A percentile compares a stretch with the other conserved stretches of the same genome.
Conservation (phyloP, 2,888 invertebrate genomes). For the Clostera curtula region DNA sequence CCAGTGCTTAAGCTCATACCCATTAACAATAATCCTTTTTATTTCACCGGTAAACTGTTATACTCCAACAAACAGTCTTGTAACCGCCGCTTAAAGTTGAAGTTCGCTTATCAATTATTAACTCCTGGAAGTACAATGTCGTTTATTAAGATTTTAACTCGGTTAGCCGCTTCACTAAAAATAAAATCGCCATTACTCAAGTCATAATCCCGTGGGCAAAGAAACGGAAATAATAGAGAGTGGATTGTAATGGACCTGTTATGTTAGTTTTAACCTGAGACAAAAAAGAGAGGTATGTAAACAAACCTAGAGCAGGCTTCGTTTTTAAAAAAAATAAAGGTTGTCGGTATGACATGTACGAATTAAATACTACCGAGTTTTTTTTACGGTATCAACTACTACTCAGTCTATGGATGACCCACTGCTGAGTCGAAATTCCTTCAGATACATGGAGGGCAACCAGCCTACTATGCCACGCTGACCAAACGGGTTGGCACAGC, state of each 20-base stretch:
- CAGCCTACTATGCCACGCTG: too few relatives aligned
- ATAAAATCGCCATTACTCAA: slow-evolving; percentile 49
- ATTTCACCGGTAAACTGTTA: slow-evolving; percentile 30
- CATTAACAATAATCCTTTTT: slow-evolving; percentile 63
- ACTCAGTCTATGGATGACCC: too few relatives aligned
- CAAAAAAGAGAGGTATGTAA: too few relatives aligned
- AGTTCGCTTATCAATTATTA: slow-evolving; percentile 15
- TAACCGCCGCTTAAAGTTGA: slow-evolving; percentile 29
- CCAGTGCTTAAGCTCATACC: slow-evolving; percentile 36
- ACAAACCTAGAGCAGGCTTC: too few relatives aligned
- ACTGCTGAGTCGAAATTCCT: too few relatives aligned
- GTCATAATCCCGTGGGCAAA: slow-evolving; percentile 29
- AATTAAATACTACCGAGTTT: too few relatives aligned
- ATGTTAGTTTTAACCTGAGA: too few relatives aligned
- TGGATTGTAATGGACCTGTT: slow-evolving; percentile 11
- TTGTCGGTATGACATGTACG: too few relatives aligned
- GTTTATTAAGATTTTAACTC: slow-evolving; percentile 51
- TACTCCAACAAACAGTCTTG: slow-evolving; percentile 17
- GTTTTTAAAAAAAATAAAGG: too few relatives aligned
- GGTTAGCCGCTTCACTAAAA: slow-evolving; percentile 41
- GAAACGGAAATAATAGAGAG: slow-evolving; percentile 21
- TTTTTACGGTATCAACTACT: too few relatives aligned
- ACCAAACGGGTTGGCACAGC: too few relatives aligned
- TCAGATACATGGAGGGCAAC: too few relatives aligned
- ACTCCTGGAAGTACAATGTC: slow-evolving; percentile 24